Conservation (phyloP, 2,888 invertebrate species). For the Escarpia spicata region DNA sequence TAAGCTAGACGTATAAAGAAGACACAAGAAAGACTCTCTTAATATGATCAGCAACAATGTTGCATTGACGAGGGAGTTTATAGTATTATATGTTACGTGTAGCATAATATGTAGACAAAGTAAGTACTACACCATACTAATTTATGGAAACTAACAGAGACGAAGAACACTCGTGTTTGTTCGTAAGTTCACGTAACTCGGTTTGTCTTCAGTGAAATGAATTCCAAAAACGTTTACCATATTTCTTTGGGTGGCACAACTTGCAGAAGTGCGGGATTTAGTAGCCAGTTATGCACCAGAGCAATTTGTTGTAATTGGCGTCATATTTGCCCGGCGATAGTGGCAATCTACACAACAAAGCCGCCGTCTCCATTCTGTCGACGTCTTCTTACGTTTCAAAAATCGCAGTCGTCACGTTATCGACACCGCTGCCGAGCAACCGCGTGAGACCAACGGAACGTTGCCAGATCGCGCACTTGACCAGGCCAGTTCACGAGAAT, state of each 20-base stretch:
- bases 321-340: background rate
- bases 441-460: background rate
- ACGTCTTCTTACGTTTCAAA: background rate
- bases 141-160: background rate
- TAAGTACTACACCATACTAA: background rate
- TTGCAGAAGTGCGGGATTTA: background rate
- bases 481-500: background rate
- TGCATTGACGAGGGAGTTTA: background rate
- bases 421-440: background rate
- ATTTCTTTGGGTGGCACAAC: background rate
- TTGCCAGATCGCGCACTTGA: background rate
- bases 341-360: background rate
- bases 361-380: background rate
- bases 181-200: background rate
- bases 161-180: background rate
- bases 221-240: background rate
- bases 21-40: background rate
- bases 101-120: background rate
- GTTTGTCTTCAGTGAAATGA: background rate
- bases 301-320: constrained; percentile 11
- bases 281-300: background rate
- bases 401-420: background rate
- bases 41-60: background rate
- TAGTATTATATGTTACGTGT: background rate
- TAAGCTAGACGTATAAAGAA: background rate